Base-by-base conservation (phyloP, 1,140 invertebrate genomes). In the Zaprionus taronus region DNA sequence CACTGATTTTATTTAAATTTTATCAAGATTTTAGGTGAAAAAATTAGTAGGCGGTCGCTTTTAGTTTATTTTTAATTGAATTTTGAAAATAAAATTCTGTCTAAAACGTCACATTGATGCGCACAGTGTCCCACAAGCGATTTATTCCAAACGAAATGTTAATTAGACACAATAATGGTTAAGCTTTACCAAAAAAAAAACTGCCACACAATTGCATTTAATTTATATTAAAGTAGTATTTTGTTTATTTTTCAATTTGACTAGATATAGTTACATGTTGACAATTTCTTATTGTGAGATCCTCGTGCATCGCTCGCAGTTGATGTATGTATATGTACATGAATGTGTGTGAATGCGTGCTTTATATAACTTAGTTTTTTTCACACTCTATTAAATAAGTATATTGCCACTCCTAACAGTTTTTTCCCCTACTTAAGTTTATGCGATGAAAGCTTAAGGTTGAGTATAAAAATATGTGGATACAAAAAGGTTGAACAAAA, bases 241-340 rank as follows among this genome's bases (percentile, higher is more conserved):
- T 44, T 17, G 7, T 68, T 70, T 64, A 64, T 71, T 75, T 64
- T 58, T 75, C 71, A 75, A 75, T 75, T 75, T 75, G 72, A 75
- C 72, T 75, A 75, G 72, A 58, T 70, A 63, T 74, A 74, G 58
- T 73, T 67, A 73, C 71, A 73, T 57, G 47, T 28, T 47, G 17
- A 24, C 36, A 28, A 41, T 41, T 55, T 55, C 34, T 70, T 53
- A 28, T 22, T 57, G 55, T 44, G 68, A 71, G 38, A 58, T 58
- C 41, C 41, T 57, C 55, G 24, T 51, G 53, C 62, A 58, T 72
- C 53, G 56, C 69, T 65, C 53, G 62, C 31, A 26, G 56, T 17
- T 41, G 55, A n/a, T 66, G 70, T 60, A 17, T 44, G 12, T 14
- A 44, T 44, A 44, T 47, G 44, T 65, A 61, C 57, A 53, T 76